These are phyloP conservation scores for Connochaetes taurinus DNA, from an alignment of 2,113 vertebrate species.

Conservation along the genomic window DNA sequence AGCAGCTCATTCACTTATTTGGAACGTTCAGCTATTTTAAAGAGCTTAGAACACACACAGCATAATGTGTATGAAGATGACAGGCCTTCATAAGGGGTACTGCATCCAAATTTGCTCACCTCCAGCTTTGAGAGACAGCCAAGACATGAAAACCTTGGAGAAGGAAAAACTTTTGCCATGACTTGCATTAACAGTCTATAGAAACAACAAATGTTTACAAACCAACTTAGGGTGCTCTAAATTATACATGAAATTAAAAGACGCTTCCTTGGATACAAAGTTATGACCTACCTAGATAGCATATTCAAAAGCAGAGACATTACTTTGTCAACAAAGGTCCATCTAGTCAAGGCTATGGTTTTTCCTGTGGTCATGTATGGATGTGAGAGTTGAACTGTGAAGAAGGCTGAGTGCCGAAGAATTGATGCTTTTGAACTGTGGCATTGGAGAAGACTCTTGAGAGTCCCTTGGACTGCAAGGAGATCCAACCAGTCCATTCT, in stretches of 20 bases:
- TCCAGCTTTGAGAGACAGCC: constrained; percentile 43
- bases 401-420: too few species aligned
- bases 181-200: constrained; percentile 28
- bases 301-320: too few species aligned
- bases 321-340: too few species aligned
- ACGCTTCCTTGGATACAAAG: too few species aligned
- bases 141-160: constrained; percentile 28
- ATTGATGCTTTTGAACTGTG: too few species aligned
- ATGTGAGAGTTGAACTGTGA: too few species aligned
- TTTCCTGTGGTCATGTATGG: too few species aligned
- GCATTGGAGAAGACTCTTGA: too few species aligned
- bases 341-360: too few species aligned
- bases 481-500: too few species aligned
- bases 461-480: too few species aligned
- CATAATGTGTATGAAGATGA: constrained; percentile 49
- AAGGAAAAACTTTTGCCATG: constrained; percentile 20
- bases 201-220: constrained; percentile 27
- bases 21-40: constrained; percentile 58
- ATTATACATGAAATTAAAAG: not conserved
- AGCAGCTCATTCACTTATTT: constrained; percentile 50
- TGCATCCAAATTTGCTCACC: constrained; percentile 46
- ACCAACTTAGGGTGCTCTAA: not conserved
- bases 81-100: constrained; percentile 33
- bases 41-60: constrained; percentile 49
- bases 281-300: too few species aligned